Base-by-base conservation (phyloP, 1,140 invertebrate genomes). In the Drosophila mayri region DNA sequence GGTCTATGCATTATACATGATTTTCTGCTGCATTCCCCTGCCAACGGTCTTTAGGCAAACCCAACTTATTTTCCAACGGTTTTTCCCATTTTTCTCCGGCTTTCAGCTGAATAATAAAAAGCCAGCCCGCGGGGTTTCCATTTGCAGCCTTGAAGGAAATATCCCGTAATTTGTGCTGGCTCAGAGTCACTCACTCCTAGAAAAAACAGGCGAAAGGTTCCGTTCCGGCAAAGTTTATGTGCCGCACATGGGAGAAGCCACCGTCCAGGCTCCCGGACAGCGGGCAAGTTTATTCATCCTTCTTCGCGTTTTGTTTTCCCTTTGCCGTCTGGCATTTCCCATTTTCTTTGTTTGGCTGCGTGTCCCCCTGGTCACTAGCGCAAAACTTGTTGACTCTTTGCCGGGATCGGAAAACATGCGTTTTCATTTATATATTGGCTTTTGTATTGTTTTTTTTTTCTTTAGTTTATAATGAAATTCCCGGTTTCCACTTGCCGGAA, bases 221-320 rank as follows among this genome's bases (percentile, higher is more conserved):
- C 37, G 55, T 76, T 76, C 50, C 37, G 76, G 49, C 40, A 71
- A 72, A 80, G 68, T 81, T 87, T 80, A 83, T 80, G 72, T 54
- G 52, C 63, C 67, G 72, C 76, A 74, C 71, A 73, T 81, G 72
- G 78, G 65, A 70, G 75, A 70, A 79, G 75, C 79, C 71, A 64
- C 54, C 66, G 66, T 54, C 41, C 30, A 49, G 5, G 22, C 44
- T 25, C 37, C 52, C 44, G 22, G 35, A 55, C 38, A 58, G n/a
- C 25, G 49, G 46, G 28, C 47, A 77, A 77, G 64, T 77, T 76
- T 65, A 50, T 75, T 52, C 49, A 40, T 55, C 43, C 60, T 43
- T 12, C 44, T 43, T 12, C 37, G 11, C 22, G 44, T 65, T 67
- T 11, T 55, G 40, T 41, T 66, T 76, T 46, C 30, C 20, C 66